Conservation (phyloP, 35 echinoderm and acorn worm genomes). For the Amphiura filiformis region DNA sequence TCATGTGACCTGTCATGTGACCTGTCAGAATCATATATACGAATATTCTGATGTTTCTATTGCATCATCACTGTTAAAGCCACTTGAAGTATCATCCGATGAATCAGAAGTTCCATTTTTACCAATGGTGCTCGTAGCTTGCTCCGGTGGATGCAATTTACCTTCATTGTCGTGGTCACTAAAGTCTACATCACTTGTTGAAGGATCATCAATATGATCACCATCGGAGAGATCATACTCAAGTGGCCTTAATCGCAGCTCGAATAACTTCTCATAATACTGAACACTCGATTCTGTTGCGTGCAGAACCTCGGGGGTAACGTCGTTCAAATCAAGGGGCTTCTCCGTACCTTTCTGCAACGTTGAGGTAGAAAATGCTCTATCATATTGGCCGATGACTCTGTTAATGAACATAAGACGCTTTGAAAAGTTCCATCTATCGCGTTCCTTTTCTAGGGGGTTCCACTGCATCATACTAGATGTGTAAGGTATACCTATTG, state of each 20-base stretch:
- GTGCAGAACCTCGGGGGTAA: slow-evolving; percentile 21
- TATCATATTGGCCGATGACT: slow-evolving; percentile 81
- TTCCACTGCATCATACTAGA: slow-evolving; percentile 65
- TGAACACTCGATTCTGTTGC: slow-evolving; percentile 15
- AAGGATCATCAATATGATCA: too few relatives aligned
- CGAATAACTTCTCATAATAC: slow-evolving; percentile 35
- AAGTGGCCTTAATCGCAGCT: slow-evolving; percentile 6
- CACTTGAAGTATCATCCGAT: too few relatives aligned
- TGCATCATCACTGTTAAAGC: too few relatives aligned
- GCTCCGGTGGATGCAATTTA: too few relatives aligned
- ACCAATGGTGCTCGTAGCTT: too few relatives aligned
- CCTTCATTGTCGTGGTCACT: too few relatives aligned
- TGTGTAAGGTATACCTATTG: slow-evolving; percentile 57
- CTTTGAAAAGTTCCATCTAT: slow-evolving; percentile 69
- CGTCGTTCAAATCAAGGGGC: slow-evolving; percentile 4
- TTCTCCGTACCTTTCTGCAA: slow-evolving; percentile 29
- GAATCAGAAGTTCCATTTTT: too few relatives aligned
- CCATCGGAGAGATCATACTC: too few relatives aligned
- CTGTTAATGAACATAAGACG: slow-evolving; percentile 79
- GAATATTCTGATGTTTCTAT: too few relatives aligned
- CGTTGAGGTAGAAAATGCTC: slow-evolving; percentile 53
- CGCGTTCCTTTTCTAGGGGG: slow-evolving; percentile 56
- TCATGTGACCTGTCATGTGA: too few relatives aligned
- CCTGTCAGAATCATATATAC: too few relatives aligned
- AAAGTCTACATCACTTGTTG: too few relatives aligned